Percentiles rank a stretch among this genome's conserved stretches.
Evolutionary conservation across 2,797 vertebrate genomes (phyloP).

Genomic region (Crypturellus tataupa): DNA sequence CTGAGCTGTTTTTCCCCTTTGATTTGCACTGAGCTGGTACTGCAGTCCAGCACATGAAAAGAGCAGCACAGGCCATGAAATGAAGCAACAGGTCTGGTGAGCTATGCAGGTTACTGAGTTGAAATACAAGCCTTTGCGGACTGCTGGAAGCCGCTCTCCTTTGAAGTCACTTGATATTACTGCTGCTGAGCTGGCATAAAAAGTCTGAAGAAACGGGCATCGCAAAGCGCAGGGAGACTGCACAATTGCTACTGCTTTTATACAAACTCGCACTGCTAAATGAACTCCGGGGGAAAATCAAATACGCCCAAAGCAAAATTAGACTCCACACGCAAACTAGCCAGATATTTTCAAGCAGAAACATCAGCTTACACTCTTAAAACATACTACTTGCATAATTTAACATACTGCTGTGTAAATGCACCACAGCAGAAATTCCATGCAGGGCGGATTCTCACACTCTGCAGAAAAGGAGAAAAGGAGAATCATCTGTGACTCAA

Average conservation of each 20-base stretch:
- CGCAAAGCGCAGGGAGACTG: background rate
- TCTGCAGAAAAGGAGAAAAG: background rate
- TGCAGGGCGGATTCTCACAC: background rate
- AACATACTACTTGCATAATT: background rate
- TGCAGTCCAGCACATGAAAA: constrained; percentile 39
- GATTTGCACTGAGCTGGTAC: background rate
- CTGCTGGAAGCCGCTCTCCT: constrained; percentile 49
- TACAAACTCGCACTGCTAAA: constrained; percentile 1
- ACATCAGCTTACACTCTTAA: background rate
- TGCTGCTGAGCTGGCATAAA: constrained; percentile 24
- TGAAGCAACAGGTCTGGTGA: constrained; percentile 68
- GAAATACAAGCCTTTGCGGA: constrained; percentile 55
- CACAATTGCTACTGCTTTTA: background rate
- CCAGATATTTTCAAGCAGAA: background rate
- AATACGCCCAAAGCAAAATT: background rate
- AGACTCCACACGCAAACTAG: background rate
- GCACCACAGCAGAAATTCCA: background rate
- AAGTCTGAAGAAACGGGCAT: background rate
- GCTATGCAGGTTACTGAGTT: constrained; percentile 17
- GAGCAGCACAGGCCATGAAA: constrained; percentile 38
- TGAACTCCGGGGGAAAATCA: background rate
- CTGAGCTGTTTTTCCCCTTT: background rate
- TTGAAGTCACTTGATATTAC: constrained; percentile 70
- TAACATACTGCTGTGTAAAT: background rate
- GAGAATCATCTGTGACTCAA: constrained; percentile 22